A percentile compares a stretch with the other conserved stretches of the same genome.
Conservation (phyloP, 2,113 vertebrate genomes). For the Brachionichthys hirsutus region DNA sequence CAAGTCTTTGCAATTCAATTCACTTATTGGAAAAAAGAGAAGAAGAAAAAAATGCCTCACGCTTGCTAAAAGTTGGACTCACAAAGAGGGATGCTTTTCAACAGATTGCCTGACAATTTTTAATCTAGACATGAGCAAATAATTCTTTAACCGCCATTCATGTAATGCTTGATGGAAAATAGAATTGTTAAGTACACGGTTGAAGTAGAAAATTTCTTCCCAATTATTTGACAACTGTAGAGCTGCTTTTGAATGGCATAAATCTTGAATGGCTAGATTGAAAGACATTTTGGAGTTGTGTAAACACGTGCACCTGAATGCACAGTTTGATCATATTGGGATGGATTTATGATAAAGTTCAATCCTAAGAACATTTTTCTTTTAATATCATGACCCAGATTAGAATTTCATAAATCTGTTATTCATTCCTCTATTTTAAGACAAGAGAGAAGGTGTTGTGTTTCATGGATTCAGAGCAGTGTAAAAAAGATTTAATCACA, state of each 20-base stretch:
- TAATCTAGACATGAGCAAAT: slow-evolving; percentile 35
- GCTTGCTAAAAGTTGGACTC: slow-evolving; percentile 48
- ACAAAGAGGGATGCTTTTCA: slow-evolving; percentile 46
- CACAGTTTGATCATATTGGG: slow-evolving; percentile 5
- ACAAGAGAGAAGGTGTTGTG: too few relatives aligned
- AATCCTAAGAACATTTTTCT: too few relatives aligned
- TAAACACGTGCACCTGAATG: slow-evolving; percentile 3
- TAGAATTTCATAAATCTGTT: too few relatives aligned
- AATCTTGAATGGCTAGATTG: slow-evolving; percentile 12
- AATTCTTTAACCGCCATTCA: slow-evolving; percentile 44
- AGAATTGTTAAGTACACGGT: slow-evolving; percentile 46
- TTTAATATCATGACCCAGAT: too few relatives aligned
- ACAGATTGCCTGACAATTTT: slow-evolving; percentile 63
- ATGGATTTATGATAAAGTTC: background rate
- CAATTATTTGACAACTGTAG: slow-evolving; percentile 45
- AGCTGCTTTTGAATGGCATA: slow-evolving; percentile 24
- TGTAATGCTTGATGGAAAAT: slow-evolving; percentile 46
- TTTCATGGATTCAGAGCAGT: too few relatives aligned
- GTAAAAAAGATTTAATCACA: too few relatives aligned
- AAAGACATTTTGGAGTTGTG: slow-evolving; percentile 27
- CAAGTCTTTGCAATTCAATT: slow-evolving; percentile 71
- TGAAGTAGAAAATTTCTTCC: slow-evolving; percentile 48
- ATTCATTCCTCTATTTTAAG: too few relatives aligned
- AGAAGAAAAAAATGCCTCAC: slow-evolving; percentile 36
- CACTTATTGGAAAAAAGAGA: slow-evolving; percentile 53